Base-by-base conservation (phyloP, 2,113 vertebrate species). In the Pagrus major region DNA sequence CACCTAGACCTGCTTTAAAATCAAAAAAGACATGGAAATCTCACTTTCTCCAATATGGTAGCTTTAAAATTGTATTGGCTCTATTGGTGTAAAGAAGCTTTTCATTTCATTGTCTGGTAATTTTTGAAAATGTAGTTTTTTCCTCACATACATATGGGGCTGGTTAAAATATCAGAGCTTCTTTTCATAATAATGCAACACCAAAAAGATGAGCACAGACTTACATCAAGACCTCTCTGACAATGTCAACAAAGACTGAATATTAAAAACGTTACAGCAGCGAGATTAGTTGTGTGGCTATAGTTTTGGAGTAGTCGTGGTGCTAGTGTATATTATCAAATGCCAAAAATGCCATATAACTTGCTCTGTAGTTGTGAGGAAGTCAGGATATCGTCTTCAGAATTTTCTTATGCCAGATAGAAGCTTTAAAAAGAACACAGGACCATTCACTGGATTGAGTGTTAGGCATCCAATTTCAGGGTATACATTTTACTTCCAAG, bases 401-500 rank as follows among this genome's bases (percentile, higher is more conserved):
- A 41, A 15, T 42, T 51, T 52, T 60, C 44, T n/a, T 8, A 33
- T 42, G 11, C 18, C 7, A 11, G 3, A 29, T 63, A 31, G 27
- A 46, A 47, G 23, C 39, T 39, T 70, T 10, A 39, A 49, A 39
- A 55, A 73, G 29, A 27, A 29, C 0, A 20, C 0, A 20, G 44
- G 3, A 52, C 42, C 14, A 41, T 25, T 49, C 15, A 54, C 31
- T 68, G 63, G 35, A 56, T 65, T 35, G 42, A 69, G 51, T 63
- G 35, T 37, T 59, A 42, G 5, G 6, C 37, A 71, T 70, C 27
- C 20, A 72, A 51, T 78, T 78, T 78, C 8, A 52, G 35, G 39
- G 21, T 68, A 82, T 29, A 59, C 3, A 4, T 68, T 67, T 65
- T n/a, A 59, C 42, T 67, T 71, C 49, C 16, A 37, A 27, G 35